These are phyloP conservation scores for Hofmannophila pseudospretella DNA, from an alignment of 2,888 invertebrate species.

Conservation along the genomic window DNA sequence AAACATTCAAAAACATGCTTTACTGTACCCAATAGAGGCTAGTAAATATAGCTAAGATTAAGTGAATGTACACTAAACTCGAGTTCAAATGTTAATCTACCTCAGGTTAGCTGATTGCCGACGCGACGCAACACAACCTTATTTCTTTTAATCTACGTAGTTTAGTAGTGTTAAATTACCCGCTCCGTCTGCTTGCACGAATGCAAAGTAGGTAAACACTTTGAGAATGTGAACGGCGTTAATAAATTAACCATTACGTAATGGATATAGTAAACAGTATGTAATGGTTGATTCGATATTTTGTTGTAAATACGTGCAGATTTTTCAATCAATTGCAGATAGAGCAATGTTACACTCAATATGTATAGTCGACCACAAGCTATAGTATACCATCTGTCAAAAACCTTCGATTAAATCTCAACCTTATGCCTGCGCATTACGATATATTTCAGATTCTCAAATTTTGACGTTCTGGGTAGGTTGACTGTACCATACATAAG, in stretches of 20 bases:
- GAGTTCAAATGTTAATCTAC: slow-evolving; percentile 16
- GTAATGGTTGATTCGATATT: not conserved
- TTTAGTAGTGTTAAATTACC: slow-evolving; percentile 7
- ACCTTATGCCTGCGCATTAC: too few relatives aligned
- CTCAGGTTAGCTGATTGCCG: slow-evolving; percentile 6
- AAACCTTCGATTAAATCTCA: too few relatives aligned
- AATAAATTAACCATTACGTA: slow-evolving; percentile 4
- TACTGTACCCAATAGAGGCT: too few relatives aligned
- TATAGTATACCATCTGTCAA: too few relatives aligned
- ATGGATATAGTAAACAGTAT: not conserved
- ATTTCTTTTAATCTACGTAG: slow-evolving; percentile 12
- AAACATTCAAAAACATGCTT: too few relatives aligned
- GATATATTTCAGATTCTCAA: too few relatives aligned
- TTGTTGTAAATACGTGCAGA: too few relatives aligned
- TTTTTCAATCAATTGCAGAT: not conserved
- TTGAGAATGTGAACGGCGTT: slow-evolving; percentile 2
- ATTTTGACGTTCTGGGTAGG: too few relatives aligned
- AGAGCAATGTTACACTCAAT: not conserved
- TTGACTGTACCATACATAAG: too few relatives aligned
- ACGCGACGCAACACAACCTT: slow-evolving; percentile 11
- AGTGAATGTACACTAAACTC: slow-evolving; percentile 8
- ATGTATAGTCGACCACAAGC: too few relatives aligned
- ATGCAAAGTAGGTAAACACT: slow-evolving; percentile 4
- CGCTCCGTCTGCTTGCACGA: slow-evolving; percentile 5
- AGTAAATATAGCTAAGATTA: not conserved